These are phyloP conservation scores for Phasianus colchicus DNA, from an alignment of 2,113 vertebrate genomes.

Conservation along the genomic window DNA sequence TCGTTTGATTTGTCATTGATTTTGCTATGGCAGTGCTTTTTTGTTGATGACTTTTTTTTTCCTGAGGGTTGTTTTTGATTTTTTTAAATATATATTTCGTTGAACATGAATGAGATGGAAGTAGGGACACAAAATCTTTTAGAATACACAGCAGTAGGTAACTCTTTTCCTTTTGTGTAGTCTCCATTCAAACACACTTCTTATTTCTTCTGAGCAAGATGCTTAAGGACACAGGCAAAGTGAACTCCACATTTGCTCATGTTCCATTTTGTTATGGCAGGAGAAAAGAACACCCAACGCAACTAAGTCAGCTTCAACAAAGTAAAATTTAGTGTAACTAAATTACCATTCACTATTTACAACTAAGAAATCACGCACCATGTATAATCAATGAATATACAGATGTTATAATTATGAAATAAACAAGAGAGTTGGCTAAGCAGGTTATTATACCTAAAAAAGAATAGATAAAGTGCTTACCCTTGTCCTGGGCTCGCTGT, in stretches of 20 bases:
- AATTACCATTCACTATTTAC: background rate
- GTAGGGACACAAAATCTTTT: background rate
- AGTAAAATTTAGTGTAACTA: background rate
- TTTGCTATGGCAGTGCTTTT: background rate
- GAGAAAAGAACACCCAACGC: background rate
- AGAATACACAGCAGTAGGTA: background rate
- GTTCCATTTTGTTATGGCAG: background rate
- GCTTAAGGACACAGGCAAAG: background rate
- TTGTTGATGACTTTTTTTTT: background rate
- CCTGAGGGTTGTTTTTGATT: background rate
- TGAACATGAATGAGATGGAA: background rate
- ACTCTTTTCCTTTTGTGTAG: background rate
- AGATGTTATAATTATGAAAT: too few relatives aligned
- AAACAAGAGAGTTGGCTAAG: too few relatives aligned
- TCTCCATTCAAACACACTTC: background rate
- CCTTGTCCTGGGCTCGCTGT: too few relatives aligned
- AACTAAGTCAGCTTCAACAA: conserved; percentile 15
- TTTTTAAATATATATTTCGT: background rate
- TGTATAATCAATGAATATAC: too few relatives aligned
- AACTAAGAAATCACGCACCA: background rate
- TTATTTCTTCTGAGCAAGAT: background rate
- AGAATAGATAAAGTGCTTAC: too few relatives aligned
- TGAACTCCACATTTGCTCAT: background rate
- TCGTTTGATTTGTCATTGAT: background rate
- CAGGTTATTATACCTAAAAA: too few relatives aligned